Evolutionary conservation across 92 coral and sea anemone genomes (phyloP), one percentile per base, ranked within the genome.

Genomic region (Parazoanthus atlanticus): DNA sequence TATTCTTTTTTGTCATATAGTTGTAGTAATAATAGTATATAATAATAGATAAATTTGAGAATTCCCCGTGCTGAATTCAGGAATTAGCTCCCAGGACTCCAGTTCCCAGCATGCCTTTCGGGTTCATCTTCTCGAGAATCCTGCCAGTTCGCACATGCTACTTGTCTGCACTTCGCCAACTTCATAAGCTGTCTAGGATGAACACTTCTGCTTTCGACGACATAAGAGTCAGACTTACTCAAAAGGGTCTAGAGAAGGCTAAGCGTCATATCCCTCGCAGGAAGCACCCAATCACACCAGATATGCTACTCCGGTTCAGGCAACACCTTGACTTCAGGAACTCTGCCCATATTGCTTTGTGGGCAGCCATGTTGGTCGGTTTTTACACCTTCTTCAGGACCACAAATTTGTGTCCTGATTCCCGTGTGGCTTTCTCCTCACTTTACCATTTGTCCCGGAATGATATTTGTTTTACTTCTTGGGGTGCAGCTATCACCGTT

Each of bases 401-500:
- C 17, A 58, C 89, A 16, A 64, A 76, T 17, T 23, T 86, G 8
- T 54, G 82, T 31, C 89, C 74, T 25, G 5, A 30, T 6, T 49
- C 56, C 3, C 3, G 56, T 2, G 56, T 8, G 5, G 12, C 56
- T 49, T 49, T 49, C 12, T 49, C 56, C 56, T 3, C 38, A 34
- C 38, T 34, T 1, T 34, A 34, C 3, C 1, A 34, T 3, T 34
- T 34, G 38, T 34, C 2, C 1, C 38, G 38, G 3, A 1, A 34
- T 49, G 56, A 49, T 8, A 8, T 49, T 8, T 8, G 12, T 49
- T 85, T 85, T 17, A 73, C 72, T 1, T 9, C 72, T 12, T 73
- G 72, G 81, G 71, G 88, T 17, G 88, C 66, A 3, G 81, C 88
- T 16, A 74, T 85, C 65, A 85, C 81, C 23, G 88, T 85, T 43